Base-by-base conservation (phyloP, 2,888 invertebrate genomes). In the Lycocerus yunnanus region DNA sequence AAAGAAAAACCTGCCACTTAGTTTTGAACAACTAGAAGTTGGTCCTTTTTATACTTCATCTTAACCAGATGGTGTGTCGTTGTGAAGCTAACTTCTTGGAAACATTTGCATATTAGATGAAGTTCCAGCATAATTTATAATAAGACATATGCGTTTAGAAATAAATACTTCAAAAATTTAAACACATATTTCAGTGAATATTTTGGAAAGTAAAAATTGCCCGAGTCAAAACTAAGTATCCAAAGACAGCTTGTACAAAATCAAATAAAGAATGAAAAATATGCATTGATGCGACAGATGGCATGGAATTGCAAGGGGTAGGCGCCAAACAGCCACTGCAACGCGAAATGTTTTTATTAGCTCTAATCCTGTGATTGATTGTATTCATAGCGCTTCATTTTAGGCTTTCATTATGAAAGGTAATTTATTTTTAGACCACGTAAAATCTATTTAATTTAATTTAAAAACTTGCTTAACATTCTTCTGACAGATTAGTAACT, bases 11-110 rank as follows among this genome's bases (percentile, higher is more conserved):
- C 80, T 20, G 16, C 76, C 75, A 74, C 75, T 67, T 76, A 76
- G 80, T 78, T 78, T 78, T 78, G 77, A 78, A 78, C 78, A 74
- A 77, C 78, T 76, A 71, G 77, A 80, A 81, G 78, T 84, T 84
- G 82, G 82, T 83, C 87, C 87, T 88, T 88, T 89, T 89, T 89
- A 88, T 88, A 89, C 89, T 89, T 89, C 88, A 88, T 89, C 88
- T 87, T 87, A 85, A 86, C 88, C 89, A 89, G 88, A 88, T 89
- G 89, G 87, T 88, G 83, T 82, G 82, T 82, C 80, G 81, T 81
- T 81, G 81, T 82, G 84, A 63, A 63, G 83, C 83, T 83, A 85
- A 86, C 85, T 86, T 86, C 85, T 84, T 83, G 81, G 82, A 84
- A 83, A 83, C 85, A 86, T 87, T 87, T 86, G 86, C 87, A 87